Evolutionary conservation across 2,888 invertebrate species (phyloP).

Genomic region (Hyposoter dolosus): DNA sequence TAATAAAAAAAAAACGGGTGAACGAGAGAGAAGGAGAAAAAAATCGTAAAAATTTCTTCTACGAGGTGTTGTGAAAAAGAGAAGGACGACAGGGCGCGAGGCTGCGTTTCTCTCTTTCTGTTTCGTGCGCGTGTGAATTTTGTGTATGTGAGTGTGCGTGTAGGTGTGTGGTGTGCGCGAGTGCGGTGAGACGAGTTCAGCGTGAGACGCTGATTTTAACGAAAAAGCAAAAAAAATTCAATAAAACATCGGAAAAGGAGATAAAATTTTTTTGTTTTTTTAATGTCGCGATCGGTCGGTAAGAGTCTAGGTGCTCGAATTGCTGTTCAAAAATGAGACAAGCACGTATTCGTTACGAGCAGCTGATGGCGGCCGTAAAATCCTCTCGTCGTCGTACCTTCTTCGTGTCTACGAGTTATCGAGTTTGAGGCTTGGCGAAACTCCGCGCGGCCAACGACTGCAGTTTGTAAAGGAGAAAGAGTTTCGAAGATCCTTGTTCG

Average conservation of each 20-base stretch:
- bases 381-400: slow-evolving; percentile 67
- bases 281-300: slow-evolving; percentile 76
- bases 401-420: slow-evolving; percentile 60
- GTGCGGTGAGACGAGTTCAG: slow-evolving; percentile 43
- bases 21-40: slow-evolving; percentile 5
- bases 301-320: slow-evolving; percentile 76
- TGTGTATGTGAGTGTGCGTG: slow-evolving; percentile 45
- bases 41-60: slow-evolving; percentile 14
- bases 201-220: slow-evolving; percentile 51
- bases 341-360: slow-evolving; percentile 79
- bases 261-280: not conserved
- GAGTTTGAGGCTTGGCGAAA: slow-evolving; percentile 48
- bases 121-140: slow-evolving; percentile 43
- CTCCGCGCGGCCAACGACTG: slow-evolving; percentile 16
- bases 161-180: slow-evolving; percentile 29
- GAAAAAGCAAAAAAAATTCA: slow-evolving; percentile 31
- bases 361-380: slow-evolving; percentile 83
- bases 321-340: slow-evolving; percentile 79
- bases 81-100: slow-evolving; percentile 59
- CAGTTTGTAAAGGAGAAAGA: slow-evolving; percentile 1
- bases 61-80: slow-evolving; percentile 60
- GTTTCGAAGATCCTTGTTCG: slow-evolving; percentile 23
- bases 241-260: slow-evolving; percentile 19
- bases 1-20: not conserved
- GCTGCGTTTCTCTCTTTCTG: slow-evolving; percentile 44